Evolutionary conservation across 2,113 vertebrate species (phyloP).

Genomic region (Parotia lawesii): DNA sequence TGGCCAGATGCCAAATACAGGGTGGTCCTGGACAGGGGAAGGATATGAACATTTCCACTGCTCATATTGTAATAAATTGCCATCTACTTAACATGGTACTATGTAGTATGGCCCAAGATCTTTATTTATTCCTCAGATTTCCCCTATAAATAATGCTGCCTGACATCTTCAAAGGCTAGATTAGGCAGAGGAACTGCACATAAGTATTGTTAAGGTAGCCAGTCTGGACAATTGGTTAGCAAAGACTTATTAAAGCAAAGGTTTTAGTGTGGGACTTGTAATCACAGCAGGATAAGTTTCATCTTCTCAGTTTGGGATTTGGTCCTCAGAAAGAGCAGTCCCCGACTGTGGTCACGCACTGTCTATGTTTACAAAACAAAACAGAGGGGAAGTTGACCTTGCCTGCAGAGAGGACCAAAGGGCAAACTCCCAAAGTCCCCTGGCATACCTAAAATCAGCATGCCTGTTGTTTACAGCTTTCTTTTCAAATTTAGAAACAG

Average conservation of each 20-base stretch:
- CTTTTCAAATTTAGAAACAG: constrained; percentile 57
- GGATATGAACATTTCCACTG: neutral
- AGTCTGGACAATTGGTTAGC: neutral
- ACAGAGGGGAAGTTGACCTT: neutral
- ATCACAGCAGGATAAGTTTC: neutral
- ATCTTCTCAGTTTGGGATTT: neutral
- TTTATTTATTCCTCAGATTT: neutral
- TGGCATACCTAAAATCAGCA: neutral
- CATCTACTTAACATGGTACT: neutral
- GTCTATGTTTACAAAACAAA: constrained; percentile 16
- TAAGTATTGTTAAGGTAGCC: neutral
- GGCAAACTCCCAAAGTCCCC: neutral
- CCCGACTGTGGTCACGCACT: neutral
- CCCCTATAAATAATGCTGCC: neutral
- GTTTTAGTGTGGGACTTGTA: neutral
- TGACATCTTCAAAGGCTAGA: neutral
- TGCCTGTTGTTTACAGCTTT: constrained; percentile 40
- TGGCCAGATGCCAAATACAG: neutral
- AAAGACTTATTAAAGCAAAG: neutral
- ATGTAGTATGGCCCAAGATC: neutral
- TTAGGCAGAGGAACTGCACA: neutral
- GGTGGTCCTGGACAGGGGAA: neutral
- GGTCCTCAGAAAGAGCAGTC: neutral
- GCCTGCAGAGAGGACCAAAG: neutral
- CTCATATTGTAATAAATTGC: neutral